These are phyloP conservation scores for Babyrousa celebensis DNA, from an alignment of 2,797 vertebrate genomes.

Conservation along the genomic window DNA sequence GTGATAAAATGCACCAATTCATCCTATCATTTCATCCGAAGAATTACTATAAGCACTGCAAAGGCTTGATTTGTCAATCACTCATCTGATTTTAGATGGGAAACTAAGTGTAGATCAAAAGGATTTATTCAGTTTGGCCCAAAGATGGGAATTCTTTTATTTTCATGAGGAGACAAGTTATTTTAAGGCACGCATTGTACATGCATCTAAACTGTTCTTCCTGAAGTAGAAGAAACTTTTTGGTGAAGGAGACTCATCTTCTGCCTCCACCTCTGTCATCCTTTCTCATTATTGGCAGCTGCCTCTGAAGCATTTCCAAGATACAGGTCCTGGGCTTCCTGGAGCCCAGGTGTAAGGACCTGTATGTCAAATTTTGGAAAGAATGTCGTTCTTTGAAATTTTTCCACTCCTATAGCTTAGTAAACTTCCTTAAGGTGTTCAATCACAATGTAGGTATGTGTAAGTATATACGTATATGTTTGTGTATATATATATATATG, in stretches of 20 bases:
- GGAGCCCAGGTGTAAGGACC: background rate
- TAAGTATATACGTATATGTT: background rate
- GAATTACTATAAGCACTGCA: background rate
- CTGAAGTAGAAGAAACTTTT: background rate
- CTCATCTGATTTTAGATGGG: background rate
- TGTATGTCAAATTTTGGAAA: background rate
- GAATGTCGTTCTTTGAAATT: background rate
- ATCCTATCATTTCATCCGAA: background rate
- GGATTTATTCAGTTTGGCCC: background rate
- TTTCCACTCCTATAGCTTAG: background rate
- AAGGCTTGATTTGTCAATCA: background rate
- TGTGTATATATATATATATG: accelerated
- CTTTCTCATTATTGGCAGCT: background rate
- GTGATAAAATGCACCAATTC: background rate
- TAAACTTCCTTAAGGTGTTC: background rate
- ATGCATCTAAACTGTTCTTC: background rate
- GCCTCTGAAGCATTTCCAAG: background rate
- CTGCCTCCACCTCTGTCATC: background rate
- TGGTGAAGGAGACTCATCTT: background rate
- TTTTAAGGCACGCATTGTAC: background rate
- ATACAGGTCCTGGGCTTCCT: background rate
- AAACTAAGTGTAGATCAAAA: background rate
- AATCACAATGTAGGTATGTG: background rate
- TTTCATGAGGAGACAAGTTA: background rate
- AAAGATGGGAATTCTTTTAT: background rate